phyloP scores from a whole-genome alignment of 2,797 vertebrate species.

The Anas bernieri region DNA sequence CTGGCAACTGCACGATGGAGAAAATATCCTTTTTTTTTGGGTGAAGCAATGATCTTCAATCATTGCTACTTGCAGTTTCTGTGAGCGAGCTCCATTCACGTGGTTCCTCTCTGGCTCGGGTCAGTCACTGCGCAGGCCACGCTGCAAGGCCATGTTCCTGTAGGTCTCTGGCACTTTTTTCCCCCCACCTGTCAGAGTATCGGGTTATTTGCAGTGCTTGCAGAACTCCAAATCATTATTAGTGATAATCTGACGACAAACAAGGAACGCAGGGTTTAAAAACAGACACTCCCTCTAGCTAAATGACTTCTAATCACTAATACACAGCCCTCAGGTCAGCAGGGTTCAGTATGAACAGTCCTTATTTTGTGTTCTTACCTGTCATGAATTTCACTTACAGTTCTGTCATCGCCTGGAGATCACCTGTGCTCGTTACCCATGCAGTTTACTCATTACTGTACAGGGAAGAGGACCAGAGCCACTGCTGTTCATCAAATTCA shows the following conservation, averaged over 20 bases:
- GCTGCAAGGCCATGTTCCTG: background rate
- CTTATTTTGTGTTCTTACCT: too few relatives aligned
- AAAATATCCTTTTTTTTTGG: background rate
- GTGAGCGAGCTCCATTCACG: background rate
- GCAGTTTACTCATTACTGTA: rapidly evolving
- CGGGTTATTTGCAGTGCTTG: background rate
- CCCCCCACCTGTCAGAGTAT: background rate
- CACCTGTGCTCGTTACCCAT: rapidly evolving
- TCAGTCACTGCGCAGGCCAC: background rate
- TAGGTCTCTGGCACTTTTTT: background rate
- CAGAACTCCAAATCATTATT: background rate
- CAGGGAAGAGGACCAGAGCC: background rate
- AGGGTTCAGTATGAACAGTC: background rate
- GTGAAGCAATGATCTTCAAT: background rate
- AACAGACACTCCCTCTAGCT: background rate
- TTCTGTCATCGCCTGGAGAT: background rate
- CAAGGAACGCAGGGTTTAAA: background rate
- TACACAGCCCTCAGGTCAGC: background rate
- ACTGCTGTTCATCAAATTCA: background rate
- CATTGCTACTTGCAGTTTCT: background rate
- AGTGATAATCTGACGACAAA: background rate
- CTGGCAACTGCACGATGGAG: background rate
- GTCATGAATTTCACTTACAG: too few relatives aligned
- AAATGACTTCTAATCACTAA: background rate
- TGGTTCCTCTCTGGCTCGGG: background rate